Base-by-base conservation (phyloP, 2,888 invertebrate species). In the Buathra laborator region DNA sequence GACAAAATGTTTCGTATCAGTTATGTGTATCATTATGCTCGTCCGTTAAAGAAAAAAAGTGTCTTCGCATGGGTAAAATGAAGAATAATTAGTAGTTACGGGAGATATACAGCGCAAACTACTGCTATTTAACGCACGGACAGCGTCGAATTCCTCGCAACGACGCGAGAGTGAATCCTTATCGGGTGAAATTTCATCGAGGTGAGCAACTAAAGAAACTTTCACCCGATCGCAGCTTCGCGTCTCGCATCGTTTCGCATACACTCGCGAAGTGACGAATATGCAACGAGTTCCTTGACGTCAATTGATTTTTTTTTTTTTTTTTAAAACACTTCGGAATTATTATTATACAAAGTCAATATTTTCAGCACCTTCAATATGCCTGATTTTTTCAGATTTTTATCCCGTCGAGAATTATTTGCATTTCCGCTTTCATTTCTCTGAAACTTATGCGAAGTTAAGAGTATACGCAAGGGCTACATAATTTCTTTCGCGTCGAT, bases 161-260 rank as follows among this genome's bases (percentile, higher is more conserved):
- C 19, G 62, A n/a, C 64, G 16, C 43, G 59, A 75, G 74, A 74
- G 59, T 56, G 79, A 83, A 83, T 78, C 74, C 83, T 74, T 83
- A 83, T 83, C 79, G 59, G 37, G 66, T 75, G 79, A 83, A 83
- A 83, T 74, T 83, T 79, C 74, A 68, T 43, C 62, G 44, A 48
- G 67, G 59, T 44, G 74, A 70, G 64, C 79, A 24, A 68, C 51
- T 62, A 51, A 76, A 24, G 19, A 46, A 68, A 81, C 81, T 81
- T 81, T 81, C 81, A 74, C 81, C 59, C n/a, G 68, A 62, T 62
- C 81, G 44, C 5, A 59, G 44, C 56, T 51, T 71, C 67, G 16
- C 66, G 53, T 37, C 67, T 67, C 70, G 44, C 19, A 24, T 78
- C 44, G 32, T 53, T 44, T 66, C 67, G 7, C 64, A 29, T 24